Percentiles rank a stretch among this genome's conserved stretches.
Evolutionary conservation across 2,888 invertebrate genomes (phyloP).

Genomic region (Andrena trimmerana): DNA sequence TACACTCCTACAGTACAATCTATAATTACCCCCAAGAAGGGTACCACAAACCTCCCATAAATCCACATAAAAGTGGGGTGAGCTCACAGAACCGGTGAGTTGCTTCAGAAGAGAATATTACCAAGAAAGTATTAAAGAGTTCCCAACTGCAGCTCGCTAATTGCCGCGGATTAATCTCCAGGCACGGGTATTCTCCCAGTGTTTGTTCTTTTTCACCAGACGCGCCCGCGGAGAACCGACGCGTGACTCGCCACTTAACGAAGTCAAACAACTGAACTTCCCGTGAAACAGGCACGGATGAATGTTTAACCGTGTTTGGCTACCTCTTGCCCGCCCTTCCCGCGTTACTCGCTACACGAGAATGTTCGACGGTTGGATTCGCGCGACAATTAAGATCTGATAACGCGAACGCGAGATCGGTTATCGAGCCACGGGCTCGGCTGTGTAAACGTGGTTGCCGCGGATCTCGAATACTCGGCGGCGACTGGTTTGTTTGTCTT

Average conservation of each 20-base stretch:
- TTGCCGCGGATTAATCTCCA: constrained; percentile 11
- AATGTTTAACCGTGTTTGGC: constrained; percentile 25
- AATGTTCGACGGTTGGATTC: not conserved
- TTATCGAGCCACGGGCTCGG: constrained; percentile 12
- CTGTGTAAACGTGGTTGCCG: constrained; percentile 15
- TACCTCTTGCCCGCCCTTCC: not conserved
- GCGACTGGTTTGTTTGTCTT: constrained; percentile 6
- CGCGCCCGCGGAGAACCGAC: constrained; percentile 9
- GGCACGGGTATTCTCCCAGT: no score
- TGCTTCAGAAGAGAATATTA: not conserved
- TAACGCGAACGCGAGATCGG: not conserved
- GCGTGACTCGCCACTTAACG: constrained; percentile 45
- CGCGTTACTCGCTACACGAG: not conserved
- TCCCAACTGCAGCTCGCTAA: not conserved
- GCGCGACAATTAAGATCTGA: constrained; percentile 14
- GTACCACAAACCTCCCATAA: no score
- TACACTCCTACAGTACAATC: no score
- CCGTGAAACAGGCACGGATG: constrained; percentile 17
- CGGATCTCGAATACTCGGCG: not conserved
- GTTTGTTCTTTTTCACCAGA: constrained; percentile 25
- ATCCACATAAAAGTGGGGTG: no score
- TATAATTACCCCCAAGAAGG: no score
- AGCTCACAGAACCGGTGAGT: not conserved
- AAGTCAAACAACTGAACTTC: constrained; percentile 36
- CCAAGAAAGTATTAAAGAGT: not conserved